Evolutionary conservation across 2,797 vertebrate species (phyloP).

Genomic region (Mus caroli): DNA sequence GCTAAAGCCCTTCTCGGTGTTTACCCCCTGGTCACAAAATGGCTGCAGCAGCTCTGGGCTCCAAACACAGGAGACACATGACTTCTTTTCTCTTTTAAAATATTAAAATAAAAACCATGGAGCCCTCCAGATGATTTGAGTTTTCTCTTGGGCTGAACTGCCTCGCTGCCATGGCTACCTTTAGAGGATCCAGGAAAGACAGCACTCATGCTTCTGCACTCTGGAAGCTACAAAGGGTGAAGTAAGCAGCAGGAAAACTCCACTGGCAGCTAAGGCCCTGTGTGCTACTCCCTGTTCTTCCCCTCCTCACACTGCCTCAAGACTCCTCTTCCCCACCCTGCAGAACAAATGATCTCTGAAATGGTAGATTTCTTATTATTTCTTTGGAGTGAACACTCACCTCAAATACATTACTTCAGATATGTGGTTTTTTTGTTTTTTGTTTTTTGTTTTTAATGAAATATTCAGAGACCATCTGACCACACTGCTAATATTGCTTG

Average conservation of each 20-base stretch:
- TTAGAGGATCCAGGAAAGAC: not conserved
- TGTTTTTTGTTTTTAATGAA: not conserved
- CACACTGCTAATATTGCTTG: fast-evolving
- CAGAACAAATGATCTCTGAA: not conserved
- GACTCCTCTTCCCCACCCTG: no score
- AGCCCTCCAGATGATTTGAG: not conserved
- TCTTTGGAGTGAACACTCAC: not conserved
- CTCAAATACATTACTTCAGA: not conserved
- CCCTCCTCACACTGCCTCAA: fast-evolving
- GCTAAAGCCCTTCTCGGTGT: not conserved
- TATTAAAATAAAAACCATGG: not conserved
- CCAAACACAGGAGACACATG: not conserved
- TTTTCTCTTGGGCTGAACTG: not conserved
- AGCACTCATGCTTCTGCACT: not conserved
- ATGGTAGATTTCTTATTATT: not conserved
- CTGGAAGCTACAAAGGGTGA: fast-evolving
- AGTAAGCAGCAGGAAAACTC: fast-evolving
- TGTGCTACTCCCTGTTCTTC: fast-evolving
- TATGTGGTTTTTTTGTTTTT: not conserved
- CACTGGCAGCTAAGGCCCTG: fast-evolving
- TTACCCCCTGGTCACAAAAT: not conserved
- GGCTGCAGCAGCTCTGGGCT: not conserved
- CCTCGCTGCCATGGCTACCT: not conserved
- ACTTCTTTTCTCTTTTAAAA: not conserved
- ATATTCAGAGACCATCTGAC: not conserved